Evolutionary conservation across 2,888 invertebrate species (phyloP).

Genomic region (Ormyrus pomaceus): DNA sequence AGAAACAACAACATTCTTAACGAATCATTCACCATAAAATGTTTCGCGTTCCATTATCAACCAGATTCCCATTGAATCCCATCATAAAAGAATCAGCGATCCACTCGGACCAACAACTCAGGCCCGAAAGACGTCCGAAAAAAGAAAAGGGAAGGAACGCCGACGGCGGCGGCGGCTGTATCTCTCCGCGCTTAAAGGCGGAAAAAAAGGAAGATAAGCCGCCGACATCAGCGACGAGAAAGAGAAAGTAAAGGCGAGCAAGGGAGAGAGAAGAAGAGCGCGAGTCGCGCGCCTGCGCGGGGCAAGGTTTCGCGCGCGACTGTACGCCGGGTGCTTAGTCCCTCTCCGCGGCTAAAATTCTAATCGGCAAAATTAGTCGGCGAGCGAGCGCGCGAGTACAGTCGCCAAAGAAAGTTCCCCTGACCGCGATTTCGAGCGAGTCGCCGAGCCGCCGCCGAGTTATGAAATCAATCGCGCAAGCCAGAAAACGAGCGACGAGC

Average conservation of each 20-base stretch:
- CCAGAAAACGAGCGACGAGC: neutral
- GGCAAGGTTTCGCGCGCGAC: conserved; percentile 49
- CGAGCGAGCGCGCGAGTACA: conserved; percentile 61
- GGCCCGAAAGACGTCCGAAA: conserved; percentile 23
- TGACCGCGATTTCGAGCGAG: conserved; percentile 68
- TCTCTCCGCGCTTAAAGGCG: too few species aligned
- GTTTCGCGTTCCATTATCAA: neutral
- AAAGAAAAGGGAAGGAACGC: too few species aligned
- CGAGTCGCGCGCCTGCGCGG: neutral
- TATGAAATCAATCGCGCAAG: conserved; percentile 69
- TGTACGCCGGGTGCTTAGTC: conserved; percentile 60
- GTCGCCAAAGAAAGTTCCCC: conserved; percentile 64
- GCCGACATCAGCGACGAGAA: neutral
- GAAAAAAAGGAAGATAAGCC: too few species aligned
- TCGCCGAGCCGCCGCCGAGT: conserved; percentile 61
- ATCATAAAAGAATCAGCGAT: neutral
- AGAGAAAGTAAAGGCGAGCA: conserved; percentile 51
- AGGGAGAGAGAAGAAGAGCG: too few species aligned
- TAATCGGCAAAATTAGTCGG: conserved; percentile 73
- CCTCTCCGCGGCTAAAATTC: conserved; percentile 65
- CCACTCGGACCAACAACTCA: conserved; percentile 3
- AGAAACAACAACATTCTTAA: too few species aligned
- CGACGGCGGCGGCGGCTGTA: too few species aligned
- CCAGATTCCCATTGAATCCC: neutral
- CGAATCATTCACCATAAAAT: too few species aligned